Conservation (phyloP, 2,113 vertebrate genomes). For the Gallinago paraguaiae region DNA sequence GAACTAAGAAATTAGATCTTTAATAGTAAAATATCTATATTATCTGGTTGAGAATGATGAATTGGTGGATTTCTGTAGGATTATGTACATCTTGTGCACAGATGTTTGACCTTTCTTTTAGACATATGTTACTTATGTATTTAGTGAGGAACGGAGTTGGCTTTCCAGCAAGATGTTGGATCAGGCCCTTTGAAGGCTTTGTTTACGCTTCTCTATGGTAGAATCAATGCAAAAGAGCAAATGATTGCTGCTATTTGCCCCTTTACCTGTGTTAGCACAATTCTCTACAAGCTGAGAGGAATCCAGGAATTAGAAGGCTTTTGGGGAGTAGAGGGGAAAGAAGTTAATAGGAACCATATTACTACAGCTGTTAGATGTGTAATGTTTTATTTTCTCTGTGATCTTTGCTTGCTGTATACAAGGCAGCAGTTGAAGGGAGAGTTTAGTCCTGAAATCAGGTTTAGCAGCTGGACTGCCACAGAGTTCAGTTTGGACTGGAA, state of each 20-base stretch:
- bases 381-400: background rate
- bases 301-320: background rate
- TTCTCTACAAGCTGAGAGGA: background rate
- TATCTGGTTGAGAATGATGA: conserved; percentile 2
- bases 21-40: conserved; percentile 6
- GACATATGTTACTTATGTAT: background rate
- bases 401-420: background rate
- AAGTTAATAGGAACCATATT: conserved; percentile 19
- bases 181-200: conserved; percentile 5
- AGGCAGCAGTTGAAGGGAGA: background rate
- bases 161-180: background rate
- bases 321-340: background rate
- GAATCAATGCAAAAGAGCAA: conserved; percentile 1
- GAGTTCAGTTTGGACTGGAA: background rate
- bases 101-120: conserved; percentile 32
- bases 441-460: background rate
- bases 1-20: conserved; percentile 4
- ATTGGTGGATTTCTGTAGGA: background rate
- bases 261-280: conserved; percentile 5
- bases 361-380: background rate
- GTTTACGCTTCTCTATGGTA: background rate
- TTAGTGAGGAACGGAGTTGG: background rate
- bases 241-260: background rate
- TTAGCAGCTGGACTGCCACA: background rate
- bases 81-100: conserved; percentile 13